Evolutionary conservation across 1,140 invertebrate genomes (phyloP).

Genomic region (Leptopilina boulardi): DNA sequence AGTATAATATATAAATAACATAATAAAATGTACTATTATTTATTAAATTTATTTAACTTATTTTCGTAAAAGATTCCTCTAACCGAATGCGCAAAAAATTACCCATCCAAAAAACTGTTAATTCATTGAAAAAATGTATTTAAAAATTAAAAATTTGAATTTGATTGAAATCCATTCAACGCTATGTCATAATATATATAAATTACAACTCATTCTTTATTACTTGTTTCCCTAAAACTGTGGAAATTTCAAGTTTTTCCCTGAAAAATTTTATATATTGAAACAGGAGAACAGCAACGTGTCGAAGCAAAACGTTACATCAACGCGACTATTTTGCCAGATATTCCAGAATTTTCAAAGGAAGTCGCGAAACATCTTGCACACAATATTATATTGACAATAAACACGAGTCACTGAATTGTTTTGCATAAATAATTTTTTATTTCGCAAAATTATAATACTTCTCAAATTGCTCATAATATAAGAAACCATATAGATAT

Average conservation of each 20-base stretch:
- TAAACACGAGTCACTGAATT: neutral
- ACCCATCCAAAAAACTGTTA: too few species aligned
- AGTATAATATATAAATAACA: too few species aligned
- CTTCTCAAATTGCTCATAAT: neutral
- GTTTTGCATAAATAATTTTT: neutral
- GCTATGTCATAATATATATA: neutral
- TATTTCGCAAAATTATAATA: neutral
- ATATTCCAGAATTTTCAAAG: constrained; percentile 61
- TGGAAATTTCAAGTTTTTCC: constrained; percentile 73
- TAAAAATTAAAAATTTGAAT: too few species aligned
- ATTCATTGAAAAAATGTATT: too few species aligned
- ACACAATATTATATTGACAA: neutral
- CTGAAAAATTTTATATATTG: constrained; percentile 75
- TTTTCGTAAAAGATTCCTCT: too few species aligned
- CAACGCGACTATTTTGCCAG: constrained; percentile 65
- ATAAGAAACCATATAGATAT: too few species aligned
- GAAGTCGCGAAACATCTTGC: neutral
- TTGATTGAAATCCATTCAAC: neutral
- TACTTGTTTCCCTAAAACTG: constrained; percentile 65
- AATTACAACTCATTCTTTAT: neutral
- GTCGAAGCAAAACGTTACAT: constrained; percentile 62
- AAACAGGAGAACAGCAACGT: constrained; percentile 71
- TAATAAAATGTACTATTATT: too few species aligned
- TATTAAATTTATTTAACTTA: too few species aligned
- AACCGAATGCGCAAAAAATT: too few species aligned